Base-by-base conservation (phyloP, 2,797 vertebrate genomes). In the Centropyge bicolor region DNA sequence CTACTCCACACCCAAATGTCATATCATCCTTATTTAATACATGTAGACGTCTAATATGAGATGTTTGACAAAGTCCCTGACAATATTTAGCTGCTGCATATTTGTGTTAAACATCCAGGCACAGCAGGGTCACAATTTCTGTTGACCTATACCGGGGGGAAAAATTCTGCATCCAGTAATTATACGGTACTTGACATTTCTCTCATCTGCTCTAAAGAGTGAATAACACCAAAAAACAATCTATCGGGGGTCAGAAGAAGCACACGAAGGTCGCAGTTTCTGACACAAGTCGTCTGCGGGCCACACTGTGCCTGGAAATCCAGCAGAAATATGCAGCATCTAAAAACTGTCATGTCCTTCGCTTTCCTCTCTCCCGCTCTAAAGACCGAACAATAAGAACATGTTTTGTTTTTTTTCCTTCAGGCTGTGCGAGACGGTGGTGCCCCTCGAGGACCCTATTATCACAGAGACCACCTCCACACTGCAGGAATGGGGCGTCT, bases 401-500 rank as follows among this genome's bases (percentile, higher is more conserved):
- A 60, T 84, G 41, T 84, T 46, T 65, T n/a, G n/a, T 59, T 41
- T 73, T 43, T 83, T 46, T 60, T 80, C 19, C 83, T 43, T 72
- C 22, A 99, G 98, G 94, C 95, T 98, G 83, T 99, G 98, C 87
- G 98, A 99, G 95, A 98, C 97, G 3, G 97, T 98, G 85, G 97
- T 98, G 86, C 98, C 98, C 1, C 96, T 98, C 6, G 98, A 99
- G 96, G 98, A 99, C 92, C 97, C 97, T 66, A 96, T 99, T 48
- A 97, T 99, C 91, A 99, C 97, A 68, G 98, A 99, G 94, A 98
- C 98, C 91, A 99, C 98, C 87, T 95, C 96, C 38, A 99, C 98
- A 0, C 95, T 99, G 77, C 98, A 99, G 93, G 98, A 99, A 95
- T 99, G 98, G 98, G 96, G 97, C 4, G 93, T 97, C 73, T 91